Percentiles rank a stretch among this genome's conserved stretches.
Evolutionary conservation across 2,797 vertebrate species (phyloP).

Genomic region (Liparis tanakae): DNA sequence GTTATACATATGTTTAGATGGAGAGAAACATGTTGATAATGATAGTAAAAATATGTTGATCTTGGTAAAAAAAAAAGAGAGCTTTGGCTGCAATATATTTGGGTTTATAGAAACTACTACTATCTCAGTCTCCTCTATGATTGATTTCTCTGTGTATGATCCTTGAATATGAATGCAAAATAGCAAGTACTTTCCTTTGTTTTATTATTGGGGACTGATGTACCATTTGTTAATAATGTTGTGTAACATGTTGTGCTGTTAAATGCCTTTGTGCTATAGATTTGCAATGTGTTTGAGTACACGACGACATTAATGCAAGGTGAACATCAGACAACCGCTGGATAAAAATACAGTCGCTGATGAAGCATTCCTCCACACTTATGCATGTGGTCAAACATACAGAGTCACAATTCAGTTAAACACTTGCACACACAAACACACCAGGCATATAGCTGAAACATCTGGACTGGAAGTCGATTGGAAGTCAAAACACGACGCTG

Average conservation of each 20-base stretch:
- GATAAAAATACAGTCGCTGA: slow-evolving; percentile 9
- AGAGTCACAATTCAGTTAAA: slow-evolving; percentile 12
- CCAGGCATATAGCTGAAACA: slow-evolving; percentile 71
- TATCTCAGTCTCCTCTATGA: slow-evolving; percentile 4
- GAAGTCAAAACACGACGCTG: slow-evolving; percentile 77
- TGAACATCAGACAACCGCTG: slow-evolving; percentile 34
- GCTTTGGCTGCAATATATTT: slow-evolving; percentile 11
- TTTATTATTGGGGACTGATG: neutral
- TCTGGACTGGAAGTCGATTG: slow-evolving; percentile 79
- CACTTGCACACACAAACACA: slow-evolving; percentile 35
- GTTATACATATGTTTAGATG: neutral
- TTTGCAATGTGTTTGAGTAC: neutral
- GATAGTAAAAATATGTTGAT: slow-evolving; percentile 16
- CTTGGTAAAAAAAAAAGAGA: neutral
- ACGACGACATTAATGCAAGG: slow-evolving; percentile 8
- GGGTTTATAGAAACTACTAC: neutral
- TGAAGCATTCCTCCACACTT: neutral
- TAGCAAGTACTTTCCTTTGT: neutral
- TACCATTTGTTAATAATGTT: slow-evolving; percentile 11
- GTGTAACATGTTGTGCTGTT: neutral
- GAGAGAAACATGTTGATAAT: neutral
- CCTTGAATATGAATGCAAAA: slow-evolving; percentile 11
- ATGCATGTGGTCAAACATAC: slow-evolving; percentile 31
- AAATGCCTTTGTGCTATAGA: neutral
- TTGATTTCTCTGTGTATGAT: slow-evolving; percentile 6